phyloP scores from a whole-genome alignment of 2,113 vertebrate genomes.

The Aegithalos caudatus region DNA sequence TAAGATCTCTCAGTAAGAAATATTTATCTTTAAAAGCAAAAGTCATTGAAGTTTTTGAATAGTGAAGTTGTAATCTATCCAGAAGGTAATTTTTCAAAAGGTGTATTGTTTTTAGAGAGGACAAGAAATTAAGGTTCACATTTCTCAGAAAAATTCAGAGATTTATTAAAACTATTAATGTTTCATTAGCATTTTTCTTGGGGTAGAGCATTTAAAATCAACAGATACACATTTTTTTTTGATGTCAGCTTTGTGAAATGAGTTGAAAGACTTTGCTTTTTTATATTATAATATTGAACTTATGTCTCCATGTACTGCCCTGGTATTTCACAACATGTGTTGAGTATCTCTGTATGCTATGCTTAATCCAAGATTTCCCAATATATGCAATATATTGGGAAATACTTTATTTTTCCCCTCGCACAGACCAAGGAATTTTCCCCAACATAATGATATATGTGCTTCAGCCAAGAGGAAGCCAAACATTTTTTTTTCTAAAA shows the following conservation, averaged over 20 bases:
- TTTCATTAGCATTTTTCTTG: background rate
- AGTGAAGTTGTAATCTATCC: background rate
- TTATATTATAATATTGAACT: background rate
- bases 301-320: background rate
- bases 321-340: background rate
- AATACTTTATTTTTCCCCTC: background rate
- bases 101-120: background rate
- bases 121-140: background rate
- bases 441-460: background rate
- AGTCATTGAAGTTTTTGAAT: background rate
- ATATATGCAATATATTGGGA: too few species aligned
- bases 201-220: background rate
- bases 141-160: background rate
- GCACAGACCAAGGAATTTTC: background rate
- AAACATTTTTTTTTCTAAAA: background rate
- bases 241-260: fast-evolving
- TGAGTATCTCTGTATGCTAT: background rate
- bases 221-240: background rate
- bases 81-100: background rate
- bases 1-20: background rate
- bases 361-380: background rate
- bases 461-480: background rate
- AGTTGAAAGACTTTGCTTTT: background rate
- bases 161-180: background rate
- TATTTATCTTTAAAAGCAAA: background rate